Base-by-base conservation (phyloP, 2,113 vertebrate genomes). In the Petrocephalus microphthalmus region DNA sequence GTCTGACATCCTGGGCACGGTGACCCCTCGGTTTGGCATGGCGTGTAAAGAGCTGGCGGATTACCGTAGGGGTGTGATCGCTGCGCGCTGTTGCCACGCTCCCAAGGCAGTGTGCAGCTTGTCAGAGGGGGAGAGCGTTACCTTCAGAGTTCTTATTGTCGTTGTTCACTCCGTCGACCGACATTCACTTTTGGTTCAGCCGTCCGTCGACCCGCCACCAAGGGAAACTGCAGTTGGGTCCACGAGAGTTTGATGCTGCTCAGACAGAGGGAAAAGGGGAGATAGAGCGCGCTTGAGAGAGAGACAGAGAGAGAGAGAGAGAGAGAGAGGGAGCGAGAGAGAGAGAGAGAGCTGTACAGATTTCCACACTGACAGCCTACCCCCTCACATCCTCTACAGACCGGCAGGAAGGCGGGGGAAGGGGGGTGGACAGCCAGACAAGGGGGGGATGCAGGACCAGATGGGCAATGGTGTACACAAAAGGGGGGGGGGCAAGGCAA, bases 361-460 rank as follows among this genome's bases (percentile, higher is more conserved):
- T 90, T 92, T 92, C 92, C 91, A 92, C 93, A 91, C 90, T 87
- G 78, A 87, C 88, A 91, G 90, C 92, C 94, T 93, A 90, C 95
- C 93, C 92, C 92, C 86, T 84, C 85, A 86, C 85, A 64, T 64
- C 54, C 85, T 86, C 56, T 86, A 42, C 93, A 93, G 92, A 92
- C 92, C 89, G 89, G 91, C 94, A 95, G 95, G 95, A 95, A 95
- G 93, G 93, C 93, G 93, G 91, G 93, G n/a, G n/a, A n/a, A n/a
- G 78, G 45, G 86, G 47, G 33, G 29, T 78, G 56, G 13, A 25
- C 45, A 90, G 37, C 47, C 51, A 52, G 89, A 53, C 54, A 87
- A 87, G 51, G 47, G 13, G 78, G 71, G 42, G 52, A 64, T n/a
- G 37, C 54, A 74, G 84, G 86, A 89, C 90, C 91, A 91, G 89